These are phyloP conservation scores for Lithophane semibrunnea DNA, from an alignment of 2,888 invertebrate genomes.

Conservation along the genomic window DNA sequence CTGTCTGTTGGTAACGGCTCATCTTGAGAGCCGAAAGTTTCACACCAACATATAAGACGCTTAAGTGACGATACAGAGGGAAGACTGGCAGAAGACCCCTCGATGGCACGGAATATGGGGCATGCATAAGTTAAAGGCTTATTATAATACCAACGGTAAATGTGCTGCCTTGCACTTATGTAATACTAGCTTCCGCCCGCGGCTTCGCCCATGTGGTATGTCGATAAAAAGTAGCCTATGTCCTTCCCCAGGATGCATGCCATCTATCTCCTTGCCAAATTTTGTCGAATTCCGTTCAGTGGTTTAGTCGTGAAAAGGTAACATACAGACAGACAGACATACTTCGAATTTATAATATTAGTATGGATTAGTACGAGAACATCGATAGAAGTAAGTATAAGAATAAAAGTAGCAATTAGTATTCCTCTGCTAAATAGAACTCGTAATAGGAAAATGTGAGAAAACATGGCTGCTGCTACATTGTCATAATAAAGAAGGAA, in stretches of 20 bases:
- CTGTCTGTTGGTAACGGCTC: conserved; percentile 62
- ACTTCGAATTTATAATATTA: no score
- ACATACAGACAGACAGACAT: no score
- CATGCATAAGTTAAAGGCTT: conserved; percentile 44
- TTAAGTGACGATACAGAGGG: conserved; percentile 46
- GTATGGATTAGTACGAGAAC: neutral
- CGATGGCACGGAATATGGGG: conserved; percentile 40
- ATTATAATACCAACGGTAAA: conserved; percentile 38
- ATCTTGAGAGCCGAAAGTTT: conserved; percentile 60
- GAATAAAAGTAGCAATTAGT: conserved; percentile 11
- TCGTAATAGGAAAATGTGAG: conserved; percentile 16
- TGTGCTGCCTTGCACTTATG: conserved; percentile 25
- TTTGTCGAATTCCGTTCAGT: no score
- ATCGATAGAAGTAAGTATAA: neutral
- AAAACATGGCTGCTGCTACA: neutral
- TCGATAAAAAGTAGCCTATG: no score
- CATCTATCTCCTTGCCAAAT: no score
- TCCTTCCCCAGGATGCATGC: no score
- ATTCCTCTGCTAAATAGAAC: conserved; percentile 17
- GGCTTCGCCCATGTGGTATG: no score
- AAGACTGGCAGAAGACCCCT: conserved; percentile 14
- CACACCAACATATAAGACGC: conserved; percentile 42
- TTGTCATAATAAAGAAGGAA: neutral
- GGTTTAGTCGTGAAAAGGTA: no score
- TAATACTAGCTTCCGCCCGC: conserved; percentile 1